Percentiles rank a stretch among this genome's conserved stretches.
These are phyloP conservation scores for Sitophilus oryzae DNA, from an alignment of 1,140 invertebrate species.

Conservation along the genomic window DNA sequence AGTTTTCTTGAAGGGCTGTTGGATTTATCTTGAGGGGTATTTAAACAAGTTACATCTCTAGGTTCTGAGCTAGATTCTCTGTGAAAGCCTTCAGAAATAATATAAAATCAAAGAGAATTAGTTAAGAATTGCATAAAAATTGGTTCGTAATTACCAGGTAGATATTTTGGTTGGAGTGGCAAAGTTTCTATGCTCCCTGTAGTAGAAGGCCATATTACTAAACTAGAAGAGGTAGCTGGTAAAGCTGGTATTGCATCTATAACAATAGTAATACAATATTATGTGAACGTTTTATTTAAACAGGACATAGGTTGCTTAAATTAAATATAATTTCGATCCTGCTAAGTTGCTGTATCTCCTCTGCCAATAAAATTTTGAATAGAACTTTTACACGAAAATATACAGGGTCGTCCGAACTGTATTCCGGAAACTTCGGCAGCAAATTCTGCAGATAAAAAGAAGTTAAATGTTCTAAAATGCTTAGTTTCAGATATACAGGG, in stretches of 20 bases:
- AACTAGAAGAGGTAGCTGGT: slow-evolving; percentile 1
- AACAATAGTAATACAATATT: neutral
- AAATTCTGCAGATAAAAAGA: too few relatives aligned
- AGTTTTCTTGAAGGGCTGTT: slow-evolving; percentile 12
- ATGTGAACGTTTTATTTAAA: too few relatives aligned
- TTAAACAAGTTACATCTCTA: slow-evolving; percentile 23
- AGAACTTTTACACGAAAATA: too few relatives aligned
- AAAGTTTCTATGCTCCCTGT: slow-evolving; percentile 58
- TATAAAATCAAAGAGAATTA: neutral
- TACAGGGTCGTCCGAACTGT: too few relatives aligned
- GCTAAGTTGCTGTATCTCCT: too few relatives aligned
- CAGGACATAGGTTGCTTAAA: too few relatives aligned
- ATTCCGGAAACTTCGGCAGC: too few relatives aligned
- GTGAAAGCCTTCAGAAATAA: slow-evolving; percentile 36
- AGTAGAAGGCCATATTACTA: slow-evolving; percentile 46
- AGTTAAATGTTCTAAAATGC: too few relatives aligned
- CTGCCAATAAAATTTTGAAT: too few relatives aligned
- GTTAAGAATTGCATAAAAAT: neutral
- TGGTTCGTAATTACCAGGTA: slow-evolving; percentile 37
- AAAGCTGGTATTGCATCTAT: slow-evolving; percentile 1
- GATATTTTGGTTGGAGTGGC: slow-evolving; percentile 57
- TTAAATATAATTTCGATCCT: too few relatives aligned
- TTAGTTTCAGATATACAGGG: too few relatives aligned
- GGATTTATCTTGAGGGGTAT: slow-evolving; percentile 5
- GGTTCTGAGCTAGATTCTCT: slow-evolving; percentile 36